Evolutionary conservation across 1,140 invertebrate species (phyloP).

Genomic region (Sinella curviseta): DNA sequence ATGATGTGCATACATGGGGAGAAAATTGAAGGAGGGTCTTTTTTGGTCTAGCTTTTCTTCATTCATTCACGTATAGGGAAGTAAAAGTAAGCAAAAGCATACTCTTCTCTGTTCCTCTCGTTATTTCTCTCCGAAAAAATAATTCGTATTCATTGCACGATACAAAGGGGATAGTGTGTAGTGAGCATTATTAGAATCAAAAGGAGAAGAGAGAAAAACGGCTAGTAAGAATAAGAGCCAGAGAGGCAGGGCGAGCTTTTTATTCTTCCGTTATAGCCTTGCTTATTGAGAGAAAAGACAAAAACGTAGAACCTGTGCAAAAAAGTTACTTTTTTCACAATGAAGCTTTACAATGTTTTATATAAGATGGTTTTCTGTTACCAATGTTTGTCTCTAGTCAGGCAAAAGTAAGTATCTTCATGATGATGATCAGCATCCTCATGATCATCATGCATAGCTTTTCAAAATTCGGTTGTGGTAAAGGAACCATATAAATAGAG

Average conservation of each 20-base stretch:
- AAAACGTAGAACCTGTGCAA: not conserved
- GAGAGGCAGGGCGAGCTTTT: no score
- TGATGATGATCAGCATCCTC: not conserved
- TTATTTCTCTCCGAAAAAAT: not conserved
- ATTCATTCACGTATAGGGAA: not conserved
- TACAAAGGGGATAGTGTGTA: not conserved
- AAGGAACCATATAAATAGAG: not conserved
- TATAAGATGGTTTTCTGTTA: no score
- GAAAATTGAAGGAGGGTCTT: no score
- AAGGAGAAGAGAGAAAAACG: not conserved
- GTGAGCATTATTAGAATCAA: not conserved
- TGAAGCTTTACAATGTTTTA: no score
- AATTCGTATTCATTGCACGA: conserved; percentile 21
- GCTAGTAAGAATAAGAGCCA: not conserved
- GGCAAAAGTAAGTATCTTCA: not conserved
- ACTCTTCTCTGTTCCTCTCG: not conserved
- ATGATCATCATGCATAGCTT: not conserved
- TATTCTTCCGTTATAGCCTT: no score
- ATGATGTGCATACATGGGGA: no score
- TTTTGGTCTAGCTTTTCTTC: no score
- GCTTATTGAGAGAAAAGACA: not conserved
- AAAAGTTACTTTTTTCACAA: not conserved
- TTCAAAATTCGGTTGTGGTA: not conserved
- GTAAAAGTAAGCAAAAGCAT: not conserved
- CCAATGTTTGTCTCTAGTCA: not conserved